These are phyloP conservation scores for Prosopocoilus inquinatus DNA, from an alignment of 2,888 invertebrate genomes.

Conservation along the genomic window DNA sequence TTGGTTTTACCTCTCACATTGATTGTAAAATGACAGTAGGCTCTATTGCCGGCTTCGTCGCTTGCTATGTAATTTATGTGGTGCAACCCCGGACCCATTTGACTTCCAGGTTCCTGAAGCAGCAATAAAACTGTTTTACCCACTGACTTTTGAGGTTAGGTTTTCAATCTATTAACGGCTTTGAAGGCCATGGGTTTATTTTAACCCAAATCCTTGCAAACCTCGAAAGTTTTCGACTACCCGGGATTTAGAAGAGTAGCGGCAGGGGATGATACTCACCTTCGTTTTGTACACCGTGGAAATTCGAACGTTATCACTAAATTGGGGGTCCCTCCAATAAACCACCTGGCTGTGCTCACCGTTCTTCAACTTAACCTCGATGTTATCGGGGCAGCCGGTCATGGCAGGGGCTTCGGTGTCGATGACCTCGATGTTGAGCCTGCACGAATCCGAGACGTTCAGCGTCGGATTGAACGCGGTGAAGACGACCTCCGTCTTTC, in stretches of 20 bases:
- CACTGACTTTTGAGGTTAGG: background rate
- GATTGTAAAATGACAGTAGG: slow-evolving; percentile 63
- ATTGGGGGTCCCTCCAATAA: slow-evolving; percentile 65
- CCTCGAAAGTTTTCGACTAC: no score
- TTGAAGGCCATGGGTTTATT: no score
- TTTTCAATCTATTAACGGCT: no score
- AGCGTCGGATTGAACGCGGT: slow-evolving; percentile 58
- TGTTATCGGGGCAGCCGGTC: slow-evolving; percentile 60
- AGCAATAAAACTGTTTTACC: slow-evolving; percentile 14
- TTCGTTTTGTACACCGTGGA: slow-evolving; percentile 60
- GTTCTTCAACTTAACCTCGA: slow-evolving; percentile 56
- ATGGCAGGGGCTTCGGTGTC: slow-evolving; percentile 59
- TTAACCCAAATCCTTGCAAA: no score
- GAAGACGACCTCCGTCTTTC: slow-evolving; percentile 60
- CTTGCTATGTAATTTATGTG: slow-evolving; percentile 64
- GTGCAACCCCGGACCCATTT: slow-evolving; percentile 60
- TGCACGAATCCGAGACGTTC: slow-evolving; percentile 58
- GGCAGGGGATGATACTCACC: slow-evolving; percentile 53
- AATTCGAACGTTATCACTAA: slow-evolving; percentile 58
- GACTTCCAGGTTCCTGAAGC: slow-evolving; percentile 59
- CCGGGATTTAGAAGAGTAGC: no score
- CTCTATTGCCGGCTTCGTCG: slow-evolving; percentile 61
- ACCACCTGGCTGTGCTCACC: slow-evolving; percentile 58
- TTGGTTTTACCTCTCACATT: slow-evolving; percentile 56
- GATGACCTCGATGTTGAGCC: slow-evolving; percentile 59